Base-by-base conservation (phyloP, 2,797 vertebrate genomes). In the Tragopan temminckii region DNA sequence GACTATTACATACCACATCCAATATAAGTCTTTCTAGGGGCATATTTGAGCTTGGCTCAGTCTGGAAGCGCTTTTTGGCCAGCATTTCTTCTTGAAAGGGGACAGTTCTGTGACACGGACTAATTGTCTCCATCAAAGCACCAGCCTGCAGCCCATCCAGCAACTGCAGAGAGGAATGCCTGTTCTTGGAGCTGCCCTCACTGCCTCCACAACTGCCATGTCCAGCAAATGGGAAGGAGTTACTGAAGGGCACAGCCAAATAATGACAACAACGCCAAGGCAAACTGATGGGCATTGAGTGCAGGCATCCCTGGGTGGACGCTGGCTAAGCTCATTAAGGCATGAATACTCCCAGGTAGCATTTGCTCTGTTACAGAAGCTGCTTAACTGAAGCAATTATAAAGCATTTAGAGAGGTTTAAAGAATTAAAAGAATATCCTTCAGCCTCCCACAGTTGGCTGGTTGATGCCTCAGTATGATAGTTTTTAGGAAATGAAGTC, bases 301-400 rank as follows among this genome's bases (percentile, higher is more conserved):
- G 69, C 62, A 88, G 80, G 55, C 29, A 1, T 88, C 80, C 61
- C 89, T 38, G 46, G 45, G 9, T 45, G 72, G 80, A 76, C 1
- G 0, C 35, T 31, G 74, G 76, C 46, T 89, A 33, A 93, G 76
- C 79, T 89, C 57, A 50, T 93, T 86, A 78, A 89, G 84, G 31
- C 27, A 38, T 40, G 46, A 94, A 88, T 59, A 9, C 31, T 43
- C 74, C 70, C 82, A 93, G 89, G 94, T 94, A 88, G 55, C 3
- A 0, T 62, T 80, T 83, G 42, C 89, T 89, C 50, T 20, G 0
- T 45, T 55, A n/a, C 46, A 53, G 80, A 61, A 91, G 90, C 88
- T 75, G 84, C 84, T 96, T 90, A 89, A 69, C 42, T 66, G 90
- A 77, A 90, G 88, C 64, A 95, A 77, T 96, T 90, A 67, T 12